A percentile compares a stretch with the other conserved stretches of the same genome.
These are phyloP conservation scores for Thunnus thynnus DNA, from an alignment of 2,113 vertebrate species.

Conservation along the genomic window DNA sequence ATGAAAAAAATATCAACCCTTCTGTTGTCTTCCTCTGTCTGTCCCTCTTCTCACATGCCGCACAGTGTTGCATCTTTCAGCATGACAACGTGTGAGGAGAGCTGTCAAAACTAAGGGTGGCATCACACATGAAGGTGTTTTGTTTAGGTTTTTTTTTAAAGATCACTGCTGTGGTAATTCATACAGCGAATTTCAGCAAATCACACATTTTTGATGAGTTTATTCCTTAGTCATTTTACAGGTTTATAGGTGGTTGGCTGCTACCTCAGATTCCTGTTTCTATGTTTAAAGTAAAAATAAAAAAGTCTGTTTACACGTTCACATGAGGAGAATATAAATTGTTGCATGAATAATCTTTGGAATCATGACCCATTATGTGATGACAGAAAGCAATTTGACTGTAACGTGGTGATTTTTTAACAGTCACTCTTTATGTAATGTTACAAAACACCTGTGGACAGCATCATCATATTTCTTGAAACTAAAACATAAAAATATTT, in stretches of 20 bases:
- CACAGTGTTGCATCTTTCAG: constrained; percentile 20
- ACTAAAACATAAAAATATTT: background rate
- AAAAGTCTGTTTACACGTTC: background rate
- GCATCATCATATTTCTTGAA: background rate
- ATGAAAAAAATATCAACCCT: background rate
- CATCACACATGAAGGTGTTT: constrained; percentile 54
- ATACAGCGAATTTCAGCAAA: constrained; percentile 16
- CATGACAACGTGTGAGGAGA: constrained; percentile 29
- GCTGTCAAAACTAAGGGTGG: constrained; percentile 52
- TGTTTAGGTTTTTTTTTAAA: background rate
- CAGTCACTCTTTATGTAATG: background rate
- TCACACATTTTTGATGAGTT: constrained; percentile 48
- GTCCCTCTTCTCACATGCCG: constrained; percentile 1
- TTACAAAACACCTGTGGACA: background rate
- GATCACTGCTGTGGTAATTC: constrained; percentile 4
- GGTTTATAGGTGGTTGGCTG: background rate
- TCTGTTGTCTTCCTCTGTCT: background rate
- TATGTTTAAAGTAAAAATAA: background rate
- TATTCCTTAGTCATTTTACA: background rate
- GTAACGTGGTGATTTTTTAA: background rate
- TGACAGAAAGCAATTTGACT: background rate
- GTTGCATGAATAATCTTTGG: background rate
- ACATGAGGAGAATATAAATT: background rate
- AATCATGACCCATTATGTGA: background rate
- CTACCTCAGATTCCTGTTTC: background rate